Evolutionary conservation across 1,140 invertebrate genomes (phyloP), one percentile per base, ranked within the genome.

Genomic region (Drosophila serrata): DNA sequence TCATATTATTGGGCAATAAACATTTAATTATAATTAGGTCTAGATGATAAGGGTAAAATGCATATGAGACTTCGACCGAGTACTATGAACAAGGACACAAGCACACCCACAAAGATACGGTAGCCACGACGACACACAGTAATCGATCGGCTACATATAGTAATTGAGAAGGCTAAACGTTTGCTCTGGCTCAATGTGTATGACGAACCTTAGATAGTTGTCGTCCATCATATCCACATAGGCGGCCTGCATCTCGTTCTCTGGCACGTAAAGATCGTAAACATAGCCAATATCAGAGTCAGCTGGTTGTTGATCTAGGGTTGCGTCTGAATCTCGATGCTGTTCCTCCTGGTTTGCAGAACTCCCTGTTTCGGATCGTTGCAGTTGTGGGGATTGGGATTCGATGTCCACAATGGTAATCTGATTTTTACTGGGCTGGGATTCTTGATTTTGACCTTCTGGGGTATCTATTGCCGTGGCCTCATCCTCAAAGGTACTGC

Each of bases 181-280:
- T 77, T 86, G 75, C 65, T 91, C 86, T 77, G 90, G 90, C 79
- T 92, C 91, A 75, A 91, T 78, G 60, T 87, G 84, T 75, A 91
- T 82, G 78, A 92, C 91, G 59, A 92, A 92, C 91, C 91, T 92
- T 91, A 92, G 43, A 75, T 92, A 91, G 75, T 92, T 92, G 81
- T 92, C 90, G 56, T 91, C 91, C 81, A 92, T 84, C 64, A 92
- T 73, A 59, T 91, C 87, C 46, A 85, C 90, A 82, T 91, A 82
- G 13, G 79, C 81, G 29, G 87, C 81, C 55, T 92, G 87, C 53
- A 68, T 64, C 65, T 92, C 91, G 55, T 91, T 84, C 42, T 92
- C 91, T 43, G 91, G 84, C 61, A 92, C 80, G 80, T 92, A 92
- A 15, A 92, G 69, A 79, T 92, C 91, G 55, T 92, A 92, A 11